A percentile compares a stretch with the other conserved stretches of the same genome.
phyloP scores from a whole-genome alignment of 2,888 invertebrate species.

The Volucella zonaria region DNA sequence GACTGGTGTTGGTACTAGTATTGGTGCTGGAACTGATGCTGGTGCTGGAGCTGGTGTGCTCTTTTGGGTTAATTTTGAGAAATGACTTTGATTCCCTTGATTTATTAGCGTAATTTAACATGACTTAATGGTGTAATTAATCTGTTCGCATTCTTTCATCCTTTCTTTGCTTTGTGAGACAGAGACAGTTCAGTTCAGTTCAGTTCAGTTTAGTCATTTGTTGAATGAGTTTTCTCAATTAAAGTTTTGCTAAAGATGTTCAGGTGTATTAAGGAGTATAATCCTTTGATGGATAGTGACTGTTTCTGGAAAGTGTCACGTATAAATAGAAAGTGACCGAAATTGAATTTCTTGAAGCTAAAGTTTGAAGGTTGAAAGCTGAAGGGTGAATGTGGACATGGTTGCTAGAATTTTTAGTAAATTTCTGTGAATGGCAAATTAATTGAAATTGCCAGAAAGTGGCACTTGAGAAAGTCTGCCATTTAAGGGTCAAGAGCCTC shows the following conservation, averaged over 20 bases:
- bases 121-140: slow-evolving; percentile 81
- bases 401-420: slow-evolving; percentile 7
- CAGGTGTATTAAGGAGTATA: slow-evolving; percentile 25
- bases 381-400: background rate
- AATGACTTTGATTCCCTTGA: slow-evolving; percentile 81
- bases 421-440: slow-evolving; percentile 23
- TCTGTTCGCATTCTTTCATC: slow-evolving; percentile 74
- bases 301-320: background rate
- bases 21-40: background rate
- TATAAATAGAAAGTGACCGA: slow-evolving; percentile 41
- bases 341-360: slow-evolving; percentile 14
- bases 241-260: slow-evolving; percentile 36
- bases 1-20: background rate
- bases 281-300: slow-evolving; percentile 13
- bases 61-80: slow-evolving; percentile 81
- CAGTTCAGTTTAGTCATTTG: background rate
- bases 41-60: slow-evolving; percentile 14
- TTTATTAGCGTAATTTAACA: slow-evolving; percentile 81
- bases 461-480: slow-evolving; percentile 31
- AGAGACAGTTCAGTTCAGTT: background rate
- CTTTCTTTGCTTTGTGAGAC: background rate
- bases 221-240: slow-evolving; percentile 39
- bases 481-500: slow-evolving; percentile 5
- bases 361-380: background rate
- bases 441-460: slow-evolving; percentile 16